These are phyloP conservation scores for Hippocampus mohnikei DNA, from an alignment of 2,113 vertebrate genomes.

Conservation along the genomic window DNA sequence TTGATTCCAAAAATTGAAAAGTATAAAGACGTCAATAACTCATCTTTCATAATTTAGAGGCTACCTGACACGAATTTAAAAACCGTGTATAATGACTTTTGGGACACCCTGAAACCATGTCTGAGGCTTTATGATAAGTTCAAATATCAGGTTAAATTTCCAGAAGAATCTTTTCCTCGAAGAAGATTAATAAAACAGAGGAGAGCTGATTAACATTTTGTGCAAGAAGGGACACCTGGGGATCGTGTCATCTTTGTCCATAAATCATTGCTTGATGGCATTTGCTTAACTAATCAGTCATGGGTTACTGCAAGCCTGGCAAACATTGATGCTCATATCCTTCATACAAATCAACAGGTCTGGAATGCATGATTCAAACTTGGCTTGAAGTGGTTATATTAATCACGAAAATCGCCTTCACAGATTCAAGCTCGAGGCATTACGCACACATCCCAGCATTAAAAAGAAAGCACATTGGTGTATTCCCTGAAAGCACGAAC, in stretches of 20 bases:
- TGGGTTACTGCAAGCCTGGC: background rate
- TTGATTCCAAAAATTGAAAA: background rate
- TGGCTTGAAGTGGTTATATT: background rate
- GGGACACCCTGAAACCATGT: background rate
- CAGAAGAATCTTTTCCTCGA: background rate
- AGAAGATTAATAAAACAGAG: background rate
- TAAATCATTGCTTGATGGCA: conserved; percentile 13
- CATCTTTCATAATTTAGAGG: background rate
- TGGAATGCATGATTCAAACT: background rate
- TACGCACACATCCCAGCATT: background rate
- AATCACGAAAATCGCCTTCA: background rate
- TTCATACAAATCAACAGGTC: background rate
- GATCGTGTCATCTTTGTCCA: conserved; percentile 21
- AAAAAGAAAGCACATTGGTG: background rate
- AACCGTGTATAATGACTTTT: background rate
- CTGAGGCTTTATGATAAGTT: background rate
- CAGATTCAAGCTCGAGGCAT: background rate
- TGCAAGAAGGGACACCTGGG: background rate
- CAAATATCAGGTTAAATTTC: background rate
- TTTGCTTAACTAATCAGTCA: conserved; percentile 22
- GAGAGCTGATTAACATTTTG: background rate
- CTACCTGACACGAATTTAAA: background rate
- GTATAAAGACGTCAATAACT: background rate
- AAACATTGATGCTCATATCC: background rate
- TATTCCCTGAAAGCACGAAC: background rate